phyloP scores from a whole-genome alignment of 2,888 invertebrate species.

The Neria commutata region DNA sequence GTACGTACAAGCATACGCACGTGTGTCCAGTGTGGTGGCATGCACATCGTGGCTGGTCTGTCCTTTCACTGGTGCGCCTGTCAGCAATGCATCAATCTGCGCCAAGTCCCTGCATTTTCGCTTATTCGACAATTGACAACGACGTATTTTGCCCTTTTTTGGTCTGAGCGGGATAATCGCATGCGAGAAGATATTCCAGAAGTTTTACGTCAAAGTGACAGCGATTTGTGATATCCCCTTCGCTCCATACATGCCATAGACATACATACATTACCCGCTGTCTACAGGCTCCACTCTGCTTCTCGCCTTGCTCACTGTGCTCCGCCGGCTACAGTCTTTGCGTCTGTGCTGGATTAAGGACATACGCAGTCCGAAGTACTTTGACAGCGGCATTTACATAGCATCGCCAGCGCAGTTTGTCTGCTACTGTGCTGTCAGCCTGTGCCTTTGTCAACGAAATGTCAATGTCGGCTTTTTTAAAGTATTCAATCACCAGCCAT shows the following conservation, averaged over 20 bases:
- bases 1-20: background rate
- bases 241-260: too few relatives aligned
- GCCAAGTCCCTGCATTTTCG: too few relatives aligned
- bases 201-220: conserved; percentile 1
- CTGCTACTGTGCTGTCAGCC: background rate
- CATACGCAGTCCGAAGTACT: background rate
- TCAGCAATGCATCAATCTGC: conserved; percentile 1
- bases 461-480: background rate
- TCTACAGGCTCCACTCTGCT: background rate
- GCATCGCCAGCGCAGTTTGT: background rate
- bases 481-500: background rate
- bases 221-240: background rate
- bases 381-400: conserved; percentile 7
- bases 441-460: background rate
- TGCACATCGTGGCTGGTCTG: too few relatives aligned
- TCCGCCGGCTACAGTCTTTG: too few relatives aligned
- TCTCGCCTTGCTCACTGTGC: background rate
- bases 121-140: background rate
- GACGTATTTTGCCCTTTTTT: background rate
- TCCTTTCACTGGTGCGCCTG: background rate
- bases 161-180: conserved; percentile 3
- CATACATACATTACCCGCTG: background rate
- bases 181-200: conserved; percentile 1
- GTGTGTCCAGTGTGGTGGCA: background rate
- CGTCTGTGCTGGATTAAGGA: background rate